Conservation (phyloP, 2,888 invertebrate species). For the Hypena proboscidalis region DNA sequence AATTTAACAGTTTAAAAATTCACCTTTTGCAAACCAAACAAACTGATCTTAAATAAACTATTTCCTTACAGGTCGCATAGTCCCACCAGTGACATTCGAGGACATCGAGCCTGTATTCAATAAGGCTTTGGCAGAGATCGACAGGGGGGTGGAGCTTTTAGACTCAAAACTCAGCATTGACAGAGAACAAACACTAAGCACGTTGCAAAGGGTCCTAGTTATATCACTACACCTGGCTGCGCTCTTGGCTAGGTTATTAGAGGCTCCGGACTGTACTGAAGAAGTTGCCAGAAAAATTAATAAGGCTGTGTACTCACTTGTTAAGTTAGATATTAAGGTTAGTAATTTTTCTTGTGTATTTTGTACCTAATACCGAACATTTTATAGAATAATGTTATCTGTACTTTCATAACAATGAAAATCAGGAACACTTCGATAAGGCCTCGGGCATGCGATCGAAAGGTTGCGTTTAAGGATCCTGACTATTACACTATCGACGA, state of each 20-base stretch:
- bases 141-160: slow-evolving; percentile 86
- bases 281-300: slow-evolving; percentile 86
- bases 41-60: background rate
- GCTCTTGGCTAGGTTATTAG: slow-evolving; percentile 88
- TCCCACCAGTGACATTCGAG: slow-evolving; percentile 92
- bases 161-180: slow-evolving; percentile 87
- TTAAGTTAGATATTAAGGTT: slow-evolving; percentile 89
- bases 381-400: no score
- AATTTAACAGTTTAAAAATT: background rate
- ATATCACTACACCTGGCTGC: slow-evolving; percentile 94
- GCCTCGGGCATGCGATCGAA: no score
- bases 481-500: no score
- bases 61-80: slow-evolving; percentile 84
- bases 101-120: slow-evolving; percentile 94
- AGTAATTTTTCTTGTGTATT: slow-evolving; percentile 18
- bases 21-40: background rate
- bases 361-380: no score
- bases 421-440: no score
- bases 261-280: slow-evolving; percentile 81
- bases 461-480: no score
- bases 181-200: slow-evolving; percentile 88
- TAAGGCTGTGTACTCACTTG: slow-evolving; percentile 90
- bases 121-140: slow-evolving; percentile 92
- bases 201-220: slow-evolving; percentile 93
- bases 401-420: no score